Percentiles rank a stretch among this genome's conserved stretches.
Evolutionary conservation across 2,888 invertebrate genomes (phyloP).

Genomic region (Geotrupes spiniger): DNA sequence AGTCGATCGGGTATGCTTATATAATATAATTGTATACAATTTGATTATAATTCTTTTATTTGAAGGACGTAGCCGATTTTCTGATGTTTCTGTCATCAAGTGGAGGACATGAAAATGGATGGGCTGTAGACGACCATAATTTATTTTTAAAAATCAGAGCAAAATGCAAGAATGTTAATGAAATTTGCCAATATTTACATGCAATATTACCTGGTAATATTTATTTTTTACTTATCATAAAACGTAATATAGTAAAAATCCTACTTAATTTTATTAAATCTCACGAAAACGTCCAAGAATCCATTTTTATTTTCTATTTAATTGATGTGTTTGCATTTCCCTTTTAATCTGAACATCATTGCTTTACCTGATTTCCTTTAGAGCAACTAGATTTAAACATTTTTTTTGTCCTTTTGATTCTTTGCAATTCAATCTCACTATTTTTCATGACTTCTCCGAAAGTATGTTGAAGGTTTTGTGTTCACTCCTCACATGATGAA

Average conservation of each 20-base stretch:
- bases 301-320: no score
- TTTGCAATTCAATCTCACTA: no score
- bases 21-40: constrained; percentile 4
- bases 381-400: constrained; percentile 1
- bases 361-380: no score
- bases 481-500: neutral
- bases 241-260: no score
- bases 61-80: constrained; percentile 56
- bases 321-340: no score
- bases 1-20: constrained; percentile 29
- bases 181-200: constrained; percentile 35
- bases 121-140: constrained; percentile 58
- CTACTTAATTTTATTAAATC: no score
- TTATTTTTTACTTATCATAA: constrained; percentile 6
- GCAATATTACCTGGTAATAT: constrained; percentile 42
- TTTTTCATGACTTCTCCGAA: no score
- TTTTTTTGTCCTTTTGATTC: no score
- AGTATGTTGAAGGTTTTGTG: no score
- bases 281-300: no score
- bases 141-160: constrained; percentile 50
- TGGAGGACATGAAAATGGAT: constrained; percentile 57
- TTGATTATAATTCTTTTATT: constrained; percentile 28
- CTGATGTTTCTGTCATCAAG: constrained; percentile 55
- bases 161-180: constrained; percentile 37
- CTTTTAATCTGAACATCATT: no score